Evolutionary conservation across 2,113 vertebrate genomes (phyloP), one percentile per base, ranked within the genome.

Genomic region (Desmodus rotundus): DNA sequence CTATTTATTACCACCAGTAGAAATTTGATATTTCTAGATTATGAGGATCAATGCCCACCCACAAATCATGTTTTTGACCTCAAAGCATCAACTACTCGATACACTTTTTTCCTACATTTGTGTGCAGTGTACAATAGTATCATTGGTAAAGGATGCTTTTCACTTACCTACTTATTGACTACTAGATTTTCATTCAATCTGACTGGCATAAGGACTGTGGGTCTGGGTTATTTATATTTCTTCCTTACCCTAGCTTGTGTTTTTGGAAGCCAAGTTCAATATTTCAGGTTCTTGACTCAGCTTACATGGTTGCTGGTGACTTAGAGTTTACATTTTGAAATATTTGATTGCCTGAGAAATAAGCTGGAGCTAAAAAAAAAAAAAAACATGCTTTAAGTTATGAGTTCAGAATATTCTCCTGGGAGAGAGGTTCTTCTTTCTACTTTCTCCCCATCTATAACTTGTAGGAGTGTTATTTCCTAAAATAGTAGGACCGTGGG

Each of bases 251-350:
- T 22, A 77, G 10, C 3, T 73, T 73, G 47, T 89, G 67, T 61
- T 58, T 58, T 74, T 76, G 3, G 26, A 94, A 82, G 36, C 41
- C 41, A 73, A 87, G 11, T 4, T 20, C 13, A 87, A 41, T 68
- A 45, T 78, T 80, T 89, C 24, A 70, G 19, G 3, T 87, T 38
- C 52, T 15, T 89, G 47, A 89, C 56, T 68, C 61, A 80, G 38
- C 22, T 83, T 95, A 77, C 4, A 7, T 63, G 74, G 38, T 45
- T 74, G 1, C 38, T n/a, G 80, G 6, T 50, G 73, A 93, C 41
- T 81, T 77, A 67, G 47, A 86, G 54, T 83, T 74, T 74, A 78
- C 73, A 56, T 93, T 96, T 80, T 77, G 16, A 73, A 92, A 58
- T 63, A 68, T 86, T 72, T 47, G 20, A 67, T 28, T 67, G 14